Base-by-base conservation (phyloP, 2,797 vertebrate species). In the Hippopotamyrus pictus region DNA sequence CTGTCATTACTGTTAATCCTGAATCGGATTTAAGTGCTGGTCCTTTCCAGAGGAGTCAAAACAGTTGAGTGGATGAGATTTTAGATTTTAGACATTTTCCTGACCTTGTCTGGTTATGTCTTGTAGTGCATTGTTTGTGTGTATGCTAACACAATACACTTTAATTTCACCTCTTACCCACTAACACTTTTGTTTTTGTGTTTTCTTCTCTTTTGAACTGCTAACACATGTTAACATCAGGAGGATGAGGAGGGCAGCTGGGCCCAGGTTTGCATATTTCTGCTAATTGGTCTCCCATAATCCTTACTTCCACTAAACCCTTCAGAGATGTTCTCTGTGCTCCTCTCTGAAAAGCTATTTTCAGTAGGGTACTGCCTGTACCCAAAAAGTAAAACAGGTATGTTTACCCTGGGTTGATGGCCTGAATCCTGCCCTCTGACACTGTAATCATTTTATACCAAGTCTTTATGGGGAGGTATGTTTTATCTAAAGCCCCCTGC, bases 211-310 rank as follows among this genome's bases (percentile, higher is more conserved):
- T 97, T 96, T 96, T 96, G 96, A 97, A 95, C 96, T 96, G 97
- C 96, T 96, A 98, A 97, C 97, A 95, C 94, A 94, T 94, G 95
- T 88, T 98, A 97, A 97, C 97, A 92, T 93, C 97, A 99, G 99
- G 99, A 99, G 93, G 98, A 98, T 96, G 98, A 98, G 96, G 97
- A 98, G 97, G 97, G 98, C 92, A 98, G 97, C 98, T 99, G 99
- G 99, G 98, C 98, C 94, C 98, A 99, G 99, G 99, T 99, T 97
- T 97, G 98, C 97, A 96, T 93, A 91, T 96, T 94, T 96, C 92
- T 29, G 94, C 51, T 84, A 41, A 46, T 57, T 84, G 33, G 37
- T 46, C 41, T 84, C 8, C n/a, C 50, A 11, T 57, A 37, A 37
- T 50, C 53, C 19, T 59, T n/a, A 85, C 53, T 29, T 22, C 11